Base-by-base conservation (phyloP, 2,113 vertebrate species). In the Apodemus speciosus region DNA sequence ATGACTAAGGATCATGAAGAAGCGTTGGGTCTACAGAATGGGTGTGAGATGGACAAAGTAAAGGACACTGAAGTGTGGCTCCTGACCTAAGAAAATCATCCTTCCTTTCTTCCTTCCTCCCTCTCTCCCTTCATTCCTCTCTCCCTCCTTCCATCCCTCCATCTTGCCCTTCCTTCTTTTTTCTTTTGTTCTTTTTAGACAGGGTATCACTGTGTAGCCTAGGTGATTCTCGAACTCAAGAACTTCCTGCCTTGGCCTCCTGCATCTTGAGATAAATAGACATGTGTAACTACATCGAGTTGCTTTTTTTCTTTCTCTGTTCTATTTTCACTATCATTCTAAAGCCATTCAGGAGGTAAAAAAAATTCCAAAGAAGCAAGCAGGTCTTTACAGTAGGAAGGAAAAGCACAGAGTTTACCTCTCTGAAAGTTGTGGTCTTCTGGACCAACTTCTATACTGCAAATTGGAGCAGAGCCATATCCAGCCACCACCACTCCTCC, bases 231-330 rank as follows among this genome's bases (percentile, higher is more conserved):
- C 46, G n/a, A 68, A 35, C 64, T 51, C 32, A 30, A 9, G 20
- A 85, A 23, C 43, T 46, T 85, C 43, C 43, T 68, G 20, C 30
- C 18, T n/a, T 23, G n/a, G 32, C 30, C 10, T 40, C 32, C 62
- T 9, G 6, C n/a, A 15, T 51, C 32, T 16, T 79, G 16, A 14
- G 15, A 79, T 53, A n/a, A 53, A 79, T n/a, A 53, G 30, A 18
- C 76, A 53, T 18, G 46, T 51, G 11, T 23, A 32, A 51, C 16
- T 23, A 51, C 4, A n/a, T 35, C 20, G 4, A 68, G 32, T 46
- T 85, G 40, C 43, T 89, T 76, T 69, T 95, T 94, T 83, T 69
- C 49, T 85, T 88, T 81, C 68, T 92, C n/a, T 91, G 69, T 14
- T 62, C 35, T 85, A 53, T 73, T 89, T 91, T 16, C 3, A 9